phyloP scores from a whole-genome alignment of 2,888 invertebrate species.

The Eupithecia subumbrata region DNA sequence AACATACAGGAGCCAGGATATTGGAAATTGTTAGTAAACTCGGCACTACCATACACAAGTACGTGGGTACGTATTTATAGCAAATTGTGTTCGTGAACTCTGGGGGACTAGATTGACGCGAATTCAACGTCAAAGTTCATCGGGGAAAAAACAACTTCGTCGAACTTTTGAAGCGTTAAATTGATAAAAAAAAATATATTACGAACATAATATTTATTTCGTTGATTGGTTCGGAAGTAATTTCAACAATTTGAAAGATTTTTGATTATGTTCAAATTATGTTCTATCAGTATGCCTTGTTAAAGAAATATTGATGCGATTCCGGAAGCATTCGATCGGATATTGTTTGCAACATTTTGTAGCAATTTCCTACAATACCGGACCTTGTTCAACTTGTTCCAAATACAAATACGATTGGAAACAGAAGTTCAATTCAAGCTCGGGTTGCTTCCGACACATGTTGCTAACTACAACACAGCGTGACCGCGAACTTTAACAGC shows the following conservation, averaged over 20 bases:
- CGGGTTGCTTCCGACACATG: conserved; percentile 19
- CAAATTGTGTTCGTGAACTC: conserved; percentile 32
- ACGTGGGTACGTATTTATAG: conserved; percentile 28
- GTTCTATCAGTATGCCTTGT: not conserved
- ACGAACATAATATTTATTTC: not conserved
- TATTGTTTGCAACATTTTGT: not conserved
- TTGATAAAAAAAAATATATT: conserved; percentile 14
- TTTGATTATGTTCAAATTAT: not conserved
- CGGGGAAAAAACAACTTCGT: conserved; percentile 22
- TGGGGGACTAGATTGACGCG: conserved; percentile 24
- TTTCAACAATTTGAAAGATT: not conserved
- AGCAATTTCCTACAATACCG: not conserved
- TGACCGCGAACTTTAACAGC: conserved; percentile 10
- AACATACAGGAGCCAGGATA: conserved; percentile 21
- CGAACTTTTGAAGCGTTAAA: conserved; percentile 17
- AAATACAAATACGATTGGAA: conserved; percentile 15
- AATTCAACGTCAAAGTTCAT: conserved; percentile 25
- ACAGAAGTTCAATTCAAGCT: conserved; percentile 21
- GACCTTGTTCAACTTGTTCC: not conserved
- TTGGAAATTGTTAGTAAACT: conserved; percentile 34
- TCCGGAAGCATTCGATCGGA: not conserved
- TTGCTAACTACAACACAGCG: conserved; percentile 20
- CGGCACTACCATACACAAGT: not conserved
- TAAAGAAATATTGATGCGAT: not conserved
- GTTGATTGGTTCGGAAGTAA: not conserved